phyloP scores from a whole-genome alignment of 2,113 vertebrate species.

The human (Homo sapiens) region DNA sequence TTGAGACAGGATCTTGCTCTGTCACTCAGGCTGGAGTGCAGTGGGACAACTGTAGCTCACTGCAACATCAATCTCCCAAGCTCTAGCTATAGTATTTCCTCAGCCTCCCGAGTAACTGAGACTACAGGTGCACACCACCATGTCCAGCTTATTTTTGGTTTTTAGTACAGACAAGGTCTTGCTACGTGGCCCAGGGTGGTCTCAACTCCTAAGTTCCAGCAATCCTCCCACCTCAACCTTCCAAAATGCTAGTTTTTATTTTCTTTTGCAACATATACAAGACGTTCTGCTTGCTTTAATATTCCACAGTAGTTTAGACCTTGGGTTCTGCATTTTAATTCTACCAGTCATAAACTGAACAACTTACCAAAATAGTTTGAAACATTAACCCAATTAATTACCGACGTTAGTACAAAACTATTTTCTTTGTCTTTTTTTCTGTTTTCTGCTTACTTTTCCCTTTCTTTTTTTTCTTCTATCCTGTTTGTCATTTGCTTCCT shows the following conservation, averaged over 20 bases:
- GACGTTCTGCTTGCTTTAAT: background rate
- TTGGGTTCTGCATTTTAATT: background rate
- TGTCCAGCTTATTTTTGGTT: too few species aligned
- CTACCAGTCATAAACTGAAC: background rate
- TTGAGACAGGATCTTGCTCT: too few species aligned
- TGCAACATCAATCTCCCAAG: too few species aligned
- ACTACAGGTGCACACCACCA: too few species aligned
- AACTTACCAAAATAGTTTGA: background rate
- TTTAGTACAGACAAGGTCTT: too few species aligned
- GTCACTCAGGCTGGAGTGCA: too few species aligned
- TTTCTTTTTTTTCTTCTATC: background rate
- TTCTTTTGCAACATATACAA: background rate
- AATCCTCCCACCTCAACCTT: too few species aligned
- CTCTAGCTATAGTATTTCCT: too few species aligned
- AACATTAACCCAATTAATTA: background rate
- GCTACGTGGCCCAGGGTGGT: too few species aligned
- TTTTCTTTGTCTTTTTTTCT: background rate
- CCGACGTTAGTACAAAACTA: background rate
- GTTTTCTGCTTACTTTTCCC: background rate
- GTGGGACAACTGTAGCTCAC: too few species aligned
- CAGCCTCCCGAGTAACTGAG: too few species aligned
- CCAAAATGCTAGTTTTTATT: background rate
- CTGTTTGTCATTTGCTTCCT: background rate
- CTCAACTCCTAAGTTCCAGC: too few species aligned
- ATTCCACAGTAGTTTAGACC: background rate